phyloP scores from a whole-genome alignment of 2,888 invertebrate genomes.

The Hypena proboscidalis region DNA sequence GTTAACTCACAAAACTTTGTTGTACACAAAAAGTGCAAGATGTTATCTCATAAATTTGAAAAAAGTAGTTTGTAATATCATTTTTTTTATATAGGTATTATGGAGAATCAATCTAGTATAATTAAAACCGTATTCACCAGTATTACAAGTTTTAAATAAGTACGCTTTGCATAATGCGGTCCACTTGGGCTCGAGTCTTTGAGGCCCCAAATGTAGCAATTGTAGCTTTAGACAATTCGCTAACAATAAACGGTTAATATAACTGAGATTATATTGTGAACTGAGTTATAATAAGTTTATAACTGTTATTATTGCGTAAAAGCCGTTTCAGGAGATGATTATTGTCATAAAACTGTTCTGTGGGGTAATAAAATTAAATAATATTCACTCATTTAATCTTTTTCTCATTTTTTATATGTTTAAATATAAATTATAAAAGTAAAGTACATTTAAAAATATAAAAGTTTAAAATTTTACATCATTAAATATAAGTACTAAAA shows the following conservation, averaged over 20 bases:
- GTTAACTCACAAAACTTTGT: too few relatives aligned
- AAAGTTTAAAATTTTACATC: too few relatives aligned
- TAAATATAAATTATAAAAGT: too few relatives aligned
- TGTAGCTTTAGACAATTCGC: conserved; percentile 23
- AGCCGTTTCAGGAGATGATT: conserved; percentile 2
- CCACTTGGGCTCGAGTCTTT: conserved; percentile 33
- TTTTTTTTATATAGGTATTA: not conserved
- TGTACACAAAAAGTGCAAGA: too few relatives aligned
- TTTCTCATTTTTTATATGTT: too few relatives aligned
- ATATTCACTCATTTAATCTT: too few relatives aligned
- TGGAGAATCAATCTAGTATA: not conserved
- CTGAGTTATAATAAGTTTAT: conserved; percentile 16
- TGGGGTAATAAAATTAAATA: not conserved
- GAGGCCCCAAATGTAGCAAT: conserved; percentile 24
- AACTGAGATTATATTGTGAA: conserved; percentile 9
- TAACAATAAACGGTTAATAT: conserved; percentile 22
- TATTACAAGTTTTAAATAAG: not conserved
- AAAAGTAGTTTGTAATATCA: too few relatives aligned
- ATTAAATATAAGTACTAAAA: too few relatives aligned
- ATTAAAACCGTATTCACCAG: not conserved
- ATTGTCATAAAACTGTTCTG: conserved; percentile 2
- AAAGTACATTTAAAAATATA: too few relatives aligned
- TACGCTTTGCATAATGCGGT: conserved; percentile 6
- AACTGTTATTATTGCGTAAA: conserved; percentile 10
- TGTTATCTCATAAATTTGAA: too few relatives aligned